Evolutionary conservation across 2,797 vertebrate genomes (phyloP).

Genomic region (Coregonus ussuriensis): DNA sequence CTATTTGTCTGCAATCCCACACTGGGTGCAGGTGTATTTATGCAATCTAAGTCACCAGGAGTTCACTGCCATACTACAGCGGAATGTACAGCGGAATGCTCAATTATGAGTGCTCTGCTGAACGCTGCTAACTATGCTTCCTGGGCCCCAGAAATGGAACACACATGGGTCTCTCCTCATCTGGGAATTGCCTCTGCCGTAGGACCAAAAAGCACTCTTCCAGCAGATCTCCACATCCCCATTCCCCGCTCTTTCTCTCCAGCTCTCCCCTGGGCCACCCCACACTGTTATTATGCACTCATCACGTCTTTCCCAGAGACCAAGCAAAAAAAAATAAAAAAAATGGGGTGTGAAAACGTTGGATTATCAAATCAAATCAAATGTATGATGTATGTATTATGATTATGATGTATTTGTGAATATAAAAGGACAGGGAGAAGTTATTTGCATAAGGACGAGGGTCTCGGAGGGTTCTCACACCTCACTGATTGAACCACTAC

Average conservation of each 20-base stretch:
- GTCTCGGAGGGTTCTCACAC: background rate
- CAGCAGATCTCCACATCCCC: background rate
- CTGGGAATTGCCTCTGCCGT: background rate
- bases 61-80: background rate
- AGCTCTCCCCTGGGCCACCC: background rate
- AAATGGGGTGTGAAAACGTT: background rate
- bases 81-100: background rate
- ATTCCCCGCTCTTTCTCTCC: background rate
- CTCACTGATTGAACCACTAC: background rate
- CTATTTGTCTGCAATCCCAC: too few species aligned
- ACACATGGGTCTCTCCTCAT: slow-evolving; percentile 12
- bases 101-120: slow-evolving; percentile 15
- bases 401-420: background rate
- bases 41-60: slow-evolving; percentile 11
- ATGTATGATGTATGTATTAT: too few species aligned
- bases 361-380: background rate
- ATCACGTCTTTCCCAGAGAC: background rate
- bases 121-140: background rate
- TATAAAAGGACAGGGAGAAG: background rate
- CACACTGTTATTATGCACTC: slow-evolving; percentile 5
- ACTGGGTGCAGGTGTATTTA: background rate
- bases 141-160: slow-evolving; percentile 10
- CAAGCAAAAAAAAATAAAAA: background rate
- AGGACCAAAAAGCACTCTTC: slow-evolving; percentile 4
- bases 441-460: background rate